Base-by-base conservation (phyloP, 2,797 vertebrate species). In the Syndactyla subalaris region DNA sequence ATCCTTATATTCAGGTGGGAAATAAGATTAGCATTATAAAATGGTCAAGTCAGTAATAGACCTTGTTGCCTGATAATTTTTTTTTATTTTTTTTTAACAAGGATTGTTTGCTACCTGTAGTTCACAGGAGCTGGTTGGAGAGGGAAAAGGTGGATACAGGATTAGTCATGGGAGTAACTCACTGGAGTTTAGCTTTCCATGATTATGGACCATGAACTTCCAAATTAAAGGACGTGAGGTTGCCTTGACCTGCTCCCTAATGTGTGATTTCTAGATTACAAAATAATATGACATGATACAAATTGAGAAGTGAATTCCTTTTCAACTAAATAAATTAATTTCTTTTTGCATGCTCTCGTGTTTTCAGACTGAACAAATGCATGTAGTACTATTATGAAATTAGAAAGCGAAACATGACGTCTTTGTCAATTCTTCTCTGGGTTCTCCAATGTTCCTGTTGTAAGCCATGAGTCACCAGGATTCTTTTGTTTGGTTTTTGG, bases 261-360 rank as follows among this genome's bases (percentile, higher is more conserved):
- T 19, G 8, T 77, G 29, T 48, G 48, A n/a, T 45, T 38, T 88
- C 17, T 15, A 70, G 16, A 23, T 20, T 38, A 14, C 0, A 54
- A 80, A 88, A 74, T 43, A 41, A 46, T 21, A 7, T 12, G 34
- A 20, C 12, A 12, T 3, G 2, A 12, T 26, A 49, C 3, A 73
- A 85, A 66, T 5, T 66, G 6, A 8, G 9, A 73, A 32, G 3
- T 48, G 1, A 55, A 58, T 61, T 58, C 6, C 1, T 62, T 49
- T 80, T 58, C 9, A 19, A 46, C 10, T 46, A 38, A 82, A 43
- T 30, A 7, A 29, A 0, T 61, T 45, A 9, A 34, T 43, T 84
- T 36, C 1, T 79, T 85, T 41, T 58, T n/a, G 2, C 3, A 19
- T 6, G 4, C 2, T 49, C 8, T 24, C 0, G 0, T 49, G 9